These are phyloP conservation scores for Ferrisia virgata DNA, from an alignment of 2,888 invertebrate species.

Conservation along the genomic window DNA sequence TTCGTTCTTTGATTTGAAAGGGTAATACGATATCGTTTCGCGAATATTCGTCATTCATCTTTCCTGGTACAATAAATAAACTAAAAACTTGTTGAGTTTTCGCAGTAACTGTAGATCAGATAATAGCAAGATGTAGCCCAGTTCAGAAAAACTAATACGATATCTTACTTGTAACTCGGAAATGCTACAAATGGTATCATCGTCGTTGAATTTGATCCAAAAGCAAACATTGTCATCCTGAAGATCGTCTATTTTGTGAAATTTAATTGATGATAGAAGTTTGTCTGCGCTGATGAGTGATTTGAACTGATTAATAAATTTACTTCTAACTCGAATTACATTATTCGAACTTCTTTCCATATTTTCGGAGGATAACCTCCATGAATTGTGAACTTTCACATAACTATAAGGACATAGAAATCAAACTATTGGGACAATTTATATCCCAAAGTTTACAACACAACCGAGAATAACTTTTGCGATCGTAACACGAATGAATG, in stretches of 20 bases:
- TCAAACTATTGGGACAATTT: background rate
- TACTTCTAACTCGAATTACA: slow-evolving; percentile 33
- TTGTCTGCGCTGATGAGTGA: background rate
- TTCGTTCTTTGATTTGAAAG: too few relatives aligned
- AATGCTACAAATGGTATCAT: background rate
- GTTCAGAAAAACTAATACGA: background rate
- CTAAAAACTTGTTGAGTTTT: too few relatives aligned
- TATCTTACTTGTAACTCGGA: slow-evolving; percentile 34
- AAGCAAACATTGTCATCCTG: slow-evolving; percentile 2
- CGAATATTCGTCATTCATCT: too few relatives aligned
- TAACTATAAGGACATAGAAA: background rate
- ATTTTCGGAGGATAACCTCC: slow-evolving; percentile 40
- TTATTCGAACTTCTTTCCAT: slow-evolving; percentile 26
- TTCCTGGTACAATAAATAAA: too few relatives aligned
- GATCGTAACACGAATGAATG: background rate
- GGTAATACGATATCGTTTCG: too few relatives aligned
- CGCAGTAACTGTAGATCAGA: too few relatives aligned
- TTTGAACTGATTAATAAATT: slow-evolving; percentile 9
- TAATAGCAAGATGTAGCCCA: too few relatives aligned
- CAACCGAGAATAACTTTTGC: background rate
- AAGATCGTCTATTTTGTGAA: background rate
- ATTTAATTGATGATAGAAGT: background rate
- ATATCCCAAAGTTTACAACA: background rate
- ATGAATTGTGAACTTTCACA: slow-evolving; percentile 14
- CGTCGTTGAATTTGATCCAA: background rate